Evolutionary conservation across 53 echinoderm and acorn worm genomes (phyloP).

Genomic region (Arbacia lixula): DNA sequence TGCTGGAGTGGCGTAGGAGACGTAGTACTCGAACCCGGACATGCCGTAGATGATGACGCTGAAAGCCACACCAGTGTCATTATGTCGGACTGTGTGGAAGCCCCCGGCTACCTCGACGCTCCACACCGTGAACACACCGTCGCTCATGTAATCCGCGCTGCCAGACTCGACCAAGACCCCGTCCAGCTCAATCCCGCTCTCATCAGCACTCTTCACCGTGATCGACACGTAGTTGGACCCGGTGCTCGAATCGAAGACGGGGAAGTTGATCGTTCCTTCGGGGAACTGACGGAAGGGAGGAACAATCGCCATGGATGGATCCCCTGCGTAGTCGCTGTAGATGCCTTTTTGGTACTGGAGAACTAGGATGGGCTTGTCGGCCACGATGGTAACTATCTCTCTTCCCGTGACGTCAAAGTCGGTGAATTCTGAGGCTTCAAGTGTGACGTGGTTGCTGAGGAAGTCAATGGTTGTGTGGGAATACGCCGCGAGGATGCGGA

Average conservation of each 20-base stretch:
- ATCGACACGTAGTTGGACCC: conserved; percentile 55
- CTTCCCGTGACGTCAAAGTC: conserved; percentile 51
- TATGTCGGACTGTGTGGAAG: conserved; percentile 8
- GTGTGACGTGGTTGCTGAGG: conserved; percentile 32
- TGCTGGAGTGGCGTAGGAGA: neutral
- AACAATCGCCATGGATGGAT: conserved; percentile 70
- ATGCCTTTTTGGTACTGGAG: conserved; percentile 76
- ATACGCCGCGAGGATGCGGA: conserved; percentile 70
- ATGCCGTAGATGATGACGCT: conserved; percentile 24
- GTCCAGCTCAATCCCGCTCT: conserved; percentile 15
- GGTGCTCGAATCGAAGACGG: neutral
- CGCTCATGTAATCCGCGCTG: neutral
- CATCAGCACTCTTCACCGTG: conserved; percentile 45
- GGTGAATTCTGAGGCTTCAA: conserved; percentile 50
- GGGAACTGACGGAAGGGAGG: conserved; percentile 70
- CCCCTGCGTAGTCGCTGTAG: conserved; percentile 66
- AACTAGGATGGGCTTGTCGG: conserved; percentile 64
- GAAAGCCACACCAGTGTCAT: conserved; percentile 6
- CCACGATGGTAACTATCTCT: conserved; percentile 32
- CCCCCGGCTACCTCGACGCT: conserved; percentile 49
- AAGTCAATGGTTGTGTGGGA: conserved; percentile 50
- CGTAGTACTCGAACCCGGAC: conserved; percentile 22
- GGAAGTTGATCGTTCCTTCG: conserved; percentile 68
- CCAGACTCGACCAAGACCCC: neutral
- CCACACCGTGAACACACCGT: conserved; percentile 47